These are phyloP conservation scores for Ramphastos sulfuratus DNA, from an alignment of 2,113 vertebrate genomes.

Conservation along the genomic window DNA sequence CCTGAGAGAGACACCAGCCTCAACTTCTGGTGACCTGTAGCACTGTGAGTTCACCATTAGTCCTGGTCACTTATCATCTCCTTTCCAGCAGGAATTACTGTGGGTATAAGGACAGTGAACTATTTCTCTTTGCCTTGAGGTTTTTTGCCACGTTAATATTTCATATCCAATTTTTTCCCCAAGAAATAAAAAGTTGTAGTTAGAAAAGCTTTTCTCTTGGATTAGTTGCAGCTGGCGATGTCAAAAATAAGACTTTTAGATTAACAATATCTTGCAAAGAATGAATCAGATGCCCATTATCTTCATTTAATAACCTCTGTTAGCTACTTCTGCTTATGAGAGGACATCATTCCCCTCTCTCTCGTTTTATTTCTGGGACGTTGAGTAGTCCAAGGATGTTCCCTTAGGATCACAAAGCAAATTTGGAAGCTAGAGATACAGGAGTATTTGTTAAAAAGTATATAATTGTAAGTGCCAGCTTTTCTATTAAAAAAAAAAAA, in stretches of 20 bases:
- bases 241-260: constrained; percentile 27
- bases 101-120: neutral
- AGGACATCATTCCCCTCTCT: constrained; percentile 1
- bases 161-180: neutral
- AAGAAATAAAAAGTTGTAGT: neutral
- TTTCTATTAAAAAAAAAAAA: neutral
- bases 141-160: neutral
- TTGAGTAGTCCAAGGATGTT: neutral
- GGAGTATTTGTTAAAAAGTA: constrained; percentile 50
- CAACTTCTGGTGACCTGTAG: neutral
- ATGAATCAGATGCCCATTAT: constrained; percentile 11
- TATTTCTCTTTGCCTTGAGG: neutral
- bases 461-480: constrained; percentile 41
- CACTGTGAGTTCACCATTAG: neutral
- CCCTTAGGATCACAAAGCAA: constrained; percentile 36
- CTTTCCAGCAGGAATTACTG: neutral
- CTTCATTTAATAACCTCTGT: constrained; percentile 35
- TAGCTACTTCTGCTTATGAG: constrained; percentile 26
- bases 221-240: neutral
- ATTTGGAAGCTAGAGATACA: constrained; percentile 10
- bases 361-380: constrained; percentile 35
- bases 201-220: neutral
- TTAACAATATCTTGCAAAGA: constrained; percentile 30
- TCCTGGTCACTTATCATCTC: neutral
- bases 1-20: neutral